Evolutionary conservation across 1,140 invertebrate species (phyloP), one percentile per base, ranked within the genome.

Genomic region (Macrocentrus cingulum): DNA sequence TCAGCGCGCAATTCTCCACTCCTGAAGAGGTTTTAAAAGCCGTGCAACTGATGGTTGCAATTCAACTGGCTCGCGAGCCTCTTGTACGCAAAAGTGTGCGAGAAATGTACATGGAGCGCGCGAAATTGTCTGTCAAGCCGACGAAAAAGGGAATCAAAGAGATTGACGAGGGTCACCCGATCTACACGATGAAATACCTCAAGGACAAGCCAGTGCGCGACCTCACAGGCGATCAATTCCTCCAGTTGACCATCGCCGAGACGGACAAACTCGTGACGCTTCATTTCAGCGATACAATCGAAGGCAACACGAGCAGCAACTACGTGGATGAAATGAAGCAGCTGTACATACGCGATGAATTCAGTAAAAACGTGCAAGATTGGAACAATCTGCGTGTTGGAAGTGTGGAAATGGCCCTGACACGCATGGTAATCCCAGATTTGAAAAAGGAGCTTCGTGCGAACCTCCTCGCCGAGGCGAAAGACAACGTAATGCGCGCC

Each of bases 121-220:
- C 95, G 0, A 91, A 91, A 51, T 74, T 99, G 7, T 84, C 84
- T 54, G 86, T 95, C 0, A 73, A 75, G 1, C 95, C 97, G 1
- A 99, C 96, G 0, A 93, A 94, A 68, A 90, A 91, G 57, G 96
- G 96, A 0, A 77, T 92, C 1, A 97, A 97, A 78, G 89, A 95
- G 63, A 95, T 97, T 62, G 94, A 96, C 68, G 97, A 99, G 79
- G 88, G 88, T 60, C 95, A 99, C 78, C 84, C 88, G 0, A 91
- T 92, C 58, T 94, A 87, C 63, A 80, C 83, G 72, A 87, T 97
- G 83, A 99, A 98, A 69, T 99, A 98, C 74, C 67, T 99, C 5
- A 93, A 92, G 69, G 91, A 94, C 68, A 99, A 99, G 74, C 96
- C 96, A 0, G 92, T 99, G 0, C 82, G 88, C 7, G 92, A 97